These are phyloP conservation scores for Myiagra hebetior DNA, from an alignment of 2,113 vertebrate genomes.

Conservation along the genomic window DNA sequence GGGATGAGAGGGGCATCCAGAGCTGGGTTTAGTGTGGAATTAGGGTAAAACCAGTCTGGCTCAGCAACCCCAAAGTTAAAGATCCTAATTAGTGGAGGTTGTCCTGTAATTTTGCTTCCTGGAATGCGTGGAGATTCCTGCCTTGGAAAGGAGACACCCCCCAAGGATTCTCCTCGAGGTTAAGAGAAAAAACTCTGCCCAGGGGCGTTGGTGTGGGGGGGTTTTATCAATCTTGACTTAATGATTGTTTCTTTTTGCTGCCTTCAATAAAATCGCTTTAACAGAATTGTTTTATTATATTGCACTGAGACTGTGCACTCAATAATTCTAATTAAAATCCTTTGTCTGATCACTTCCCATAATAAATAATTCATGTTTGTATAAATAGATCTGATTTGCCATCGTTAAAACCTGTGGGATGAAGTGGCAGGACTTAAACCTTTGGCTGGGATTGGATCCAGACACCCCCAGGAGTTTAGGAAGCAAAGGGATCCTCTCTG, in stretches of 20 bases:
- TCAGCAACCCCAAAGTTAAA: not conserved
- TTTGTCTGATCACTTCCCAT: fast-evolving
- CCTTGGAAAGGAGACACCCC: not conserved
- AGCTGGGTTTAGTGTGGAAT: not conserved
- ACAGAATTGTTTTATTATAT: not conserved
- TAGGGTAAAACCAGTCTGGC: not conserved
- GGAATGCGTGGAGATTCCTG: not conserved
- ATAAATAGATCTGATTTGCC: not conserved
- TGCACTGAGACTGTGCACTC: not conserved
- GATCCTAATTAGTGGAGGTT: not conserved
- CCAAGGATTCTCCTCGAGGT: too few species aligned
- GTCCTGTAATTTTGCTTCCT: not conserved
- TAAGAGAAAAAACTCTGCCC: not conserved
- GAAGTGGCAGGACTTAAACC: not conserved
- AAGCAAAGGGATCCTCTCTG: not conserved
- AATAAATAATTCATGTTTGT: not conserved
- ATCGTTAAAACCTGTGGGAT: fast-evolving
- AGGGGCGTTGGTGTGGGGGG: not conserved
- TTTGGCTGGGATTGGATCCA: not conserved
- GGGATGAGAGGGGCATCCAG: not conserved
- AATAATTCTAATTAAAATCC: not conserved
- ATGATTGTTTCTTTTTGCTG: not conserved
- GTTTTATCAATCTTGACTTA: fast-evolving
- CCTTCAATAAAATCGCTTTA: not conserved
- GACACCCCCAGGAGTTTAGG: not conserved